Evolutionary conservation across 2,113 vertebrate species (phyloP).

Genomic region (Dicrurus megarhynchus): DNA sequence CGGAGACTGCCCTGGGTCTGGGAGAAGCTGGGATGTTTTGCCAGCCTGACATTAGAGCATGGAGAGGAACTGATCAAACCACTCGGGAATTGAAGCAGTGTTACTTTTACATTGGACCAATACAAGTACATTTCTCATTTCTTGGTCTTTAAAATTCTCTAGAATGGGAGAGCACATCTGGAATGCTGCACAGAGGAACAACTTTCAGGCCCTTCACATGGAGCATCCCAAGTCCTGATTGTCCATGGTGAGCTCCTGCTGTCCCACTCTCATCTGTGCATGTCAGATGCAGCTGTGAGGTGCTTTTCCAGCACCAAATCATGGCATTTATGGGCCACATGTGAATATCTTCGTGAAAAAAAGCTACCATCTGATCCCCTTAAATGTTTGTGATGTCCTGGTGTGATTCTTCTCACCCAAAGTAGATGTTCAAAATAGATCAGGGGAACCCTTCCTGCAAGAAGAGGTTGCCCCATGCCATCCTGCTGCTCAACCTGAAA

Average conservation of each 20-base stretch:
- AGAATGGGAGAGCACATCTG: background rate
- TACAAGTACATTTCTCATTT: background rate
- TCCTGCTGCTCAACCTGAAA: background rate
- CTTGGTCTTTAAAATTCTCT: background rate
- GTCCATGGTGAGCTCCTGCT: background rate
- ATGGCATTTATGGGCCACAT: background rate
- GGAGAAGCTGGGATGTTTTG: background rate
- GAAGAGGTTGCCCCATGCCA: background rate
- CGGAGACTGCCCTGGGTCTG: background rate
- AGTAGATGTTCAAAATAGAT: accelerated
- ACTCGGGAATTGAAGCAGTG: accelerated
- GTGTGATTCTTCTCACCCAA: background rate
- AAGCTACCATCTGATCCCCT: background rate
- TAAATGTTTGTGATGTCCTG: background rate
- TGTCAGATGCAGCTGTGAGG: background rate
- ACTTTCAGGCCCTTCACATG: accelerated
- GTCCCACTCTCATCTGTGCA: background rate
- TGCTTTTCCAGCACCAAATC: background rate
- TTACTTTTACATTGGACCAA: background rate
- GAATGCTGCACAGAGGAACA: background rate
- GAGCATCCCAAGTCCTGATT: background rate
- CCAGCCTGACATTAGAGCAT: background rate
- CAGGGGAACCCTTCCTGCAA: background rate
- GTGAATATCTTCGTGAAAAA: background rate
- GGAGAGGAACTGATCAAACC: background rate